Conservation (phyloP, 2,888 invertebrate species). For the Melieria picta region DNA sequence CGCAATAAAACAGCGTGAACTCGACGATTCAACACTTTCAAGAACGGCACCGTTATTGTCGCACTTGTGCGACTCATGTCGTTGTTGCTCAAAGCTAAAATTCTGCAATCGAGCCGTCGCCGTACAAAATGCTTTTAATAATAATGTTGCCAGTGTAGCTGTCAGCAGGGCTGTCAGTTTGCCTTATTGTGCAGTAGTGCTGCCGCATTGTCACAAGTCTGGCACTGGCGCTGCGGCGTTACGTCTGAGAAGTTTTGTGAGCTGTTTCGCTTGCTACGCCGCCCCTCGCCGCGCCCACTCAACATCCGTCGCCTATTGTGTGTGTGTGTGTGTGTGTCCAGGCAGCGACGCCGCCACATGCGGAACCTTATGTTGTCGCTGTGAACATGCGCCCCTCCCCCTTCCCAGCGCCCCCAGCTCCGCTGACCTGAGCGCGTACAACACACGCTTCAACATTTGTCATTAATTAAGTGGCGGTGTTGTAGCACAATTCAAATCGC, state of each 20-base stretch:
- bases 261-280: neutral
- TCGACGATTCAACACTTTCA: conserved; percentile 4
- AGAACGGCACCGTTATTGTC: no score
- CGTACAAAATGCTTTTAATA: conserved; percentile 47
- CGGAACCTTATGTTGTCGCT: no score
- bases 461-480: conserved; percentile 48
- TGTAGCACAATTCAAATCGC: conserved; percentile 44
- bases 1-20: conserved; percentile 36
- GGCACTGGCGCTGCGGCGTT: neutral
- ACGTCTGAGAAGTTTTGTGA: conserved; percentile 10
- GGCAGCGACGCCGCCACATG: no score
- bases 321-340: neutral
- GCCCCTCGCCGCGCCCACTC: neutral
- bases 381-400: no score
- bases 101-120: neutral
- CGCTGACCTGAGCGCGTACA: neutral
- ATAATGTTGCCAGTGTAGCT: conserved; percentile 46
- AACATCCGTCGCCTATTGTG: neutral
- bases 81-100: conserved; percentile 11
- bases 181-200: conserved; percentile 24
- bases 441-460: conserved; percentile 35
- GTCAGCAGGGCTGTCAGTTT: conserved; percentile 44
- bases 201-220: neutral
- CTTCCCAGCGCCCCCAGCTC: no score
- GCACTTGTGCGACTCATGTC: conserved; percentile 13